Conservation (phyloP, 2,888 invertebrate genomes). For the Agrilus biguttatus region DNA sequence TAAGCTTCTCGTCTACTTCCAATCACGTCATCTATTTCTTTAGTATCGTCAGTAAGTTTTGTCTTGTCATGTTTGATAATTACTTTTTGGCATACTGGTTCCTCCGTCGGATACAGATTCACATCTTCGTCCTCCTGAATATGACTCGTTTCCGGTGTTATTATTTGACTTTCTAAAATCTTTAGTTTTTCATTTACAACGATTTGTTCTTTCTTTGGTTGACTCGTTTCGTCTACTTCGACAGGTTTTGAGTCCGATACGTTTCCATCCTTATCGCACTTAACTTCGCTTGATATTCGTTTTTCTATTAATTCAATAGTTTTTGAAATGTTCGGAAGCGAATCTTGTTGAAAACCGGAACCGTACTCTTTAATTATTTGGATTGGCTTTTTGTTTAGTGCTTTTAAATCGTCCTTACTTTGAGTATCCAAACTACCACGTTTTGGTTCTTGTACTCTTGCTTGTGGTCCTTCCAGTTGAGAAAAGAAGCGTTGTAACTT, state of each 20-base stretch:
- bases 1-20: too few relatives aligned
- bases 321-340: conserved; percentile 15
- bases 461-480: conserved; percentile 8
- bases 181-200: background rate
- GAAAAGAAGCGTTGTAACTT: conserved; percentile 33
- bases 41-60: too few relatives aligned
- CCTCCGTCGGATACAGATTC: background rate
- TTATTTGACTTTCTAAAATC: background rate
- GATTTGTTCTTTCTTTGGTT: background rate
- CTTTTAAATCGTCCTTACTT: background rate
- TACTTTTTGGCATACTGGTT: background rate
- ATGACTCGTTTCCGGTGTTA: background rate
- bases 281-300: conserved; percentile 16
- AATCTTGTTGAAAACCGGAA: background rate
- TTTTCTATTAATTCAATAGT: conserved; percentile 24
- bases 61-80: background rate
- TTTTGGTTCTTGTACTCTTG: conserved; percentile 6
- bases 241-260: too few relatives aligned
- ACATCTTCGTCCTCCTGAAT: background rate
- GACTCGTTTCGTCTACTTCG: background rate
- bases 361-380: conserved; percentile 7
- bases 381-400: background rate
- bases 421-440: conserved; percentile 5
- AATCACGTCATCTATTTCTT: too few relatives aligned
- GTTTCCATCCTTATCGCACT: too few relatives aligned